phyloP scores from a whole-genome alignment of 1,140 invertebrate species.

The Drosophila equinoxialis region DNA sequence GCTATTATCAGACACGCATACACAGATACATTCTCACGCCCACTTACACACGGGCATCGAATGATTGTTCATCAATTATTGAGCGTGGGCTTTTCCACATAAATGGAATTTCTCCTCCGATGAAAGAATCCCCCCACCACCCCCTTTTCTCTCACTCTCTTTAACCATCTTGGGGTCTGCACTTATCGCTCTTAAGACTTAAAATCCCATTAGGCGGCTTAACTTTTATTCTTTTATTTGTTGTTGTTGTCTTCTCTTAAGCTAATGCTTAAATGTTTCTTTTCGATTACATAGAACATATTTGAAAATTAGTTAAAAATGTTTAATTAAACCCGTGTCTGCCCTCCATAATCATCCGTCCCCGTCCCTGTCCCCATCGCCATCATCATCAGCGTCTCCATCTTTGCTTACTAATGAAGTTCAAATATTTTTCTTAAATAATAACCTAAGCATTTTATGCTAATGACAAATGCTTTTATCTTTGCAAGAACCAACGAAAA shows the following conservation, averaged over 20 bases:
- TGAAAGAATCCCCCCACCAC: too few species aligned
- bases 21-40: neutral
- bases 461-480: constrained; percentile 81
- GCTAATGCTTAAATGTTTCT: constrained; percentile 28
- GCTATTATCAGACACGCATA: constrained; percentile 1
- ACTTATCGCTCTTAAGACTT: constrained; percentile 27
- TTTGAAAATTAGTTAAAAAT: constrained; percentile 74
- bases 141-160: neutral
- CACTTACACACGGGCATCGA: neutral
- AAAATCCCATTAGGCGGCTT: constrained; percentile 51
- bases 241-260: constrained; percentile 14
- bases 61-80: constrained; percentile 39
- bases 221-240: constrained; percentile 35
- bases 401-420: constrained; percentile 63
- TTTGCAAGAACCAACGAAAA: constrained; percentile 52
- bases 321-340: constrained; percentile 54
- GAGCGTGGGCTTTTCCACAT: constrained; percentile 27
- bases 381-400: neutral
- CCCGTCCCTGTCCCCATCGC: too few species aligned
- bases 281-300: constrained; percentile 22
- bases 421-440: constrained; percentile 71
- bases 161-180: neutral
- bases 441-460: constrained; percentile 72
- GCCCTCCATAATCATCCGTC: neutral
- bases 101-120: neutral